Evolutionary conservation across 2,113 vertebrate genomes (phyloP), one percentile per base, ranked within the genome.

Genomic region (Cisticola juncidis): DNA sequence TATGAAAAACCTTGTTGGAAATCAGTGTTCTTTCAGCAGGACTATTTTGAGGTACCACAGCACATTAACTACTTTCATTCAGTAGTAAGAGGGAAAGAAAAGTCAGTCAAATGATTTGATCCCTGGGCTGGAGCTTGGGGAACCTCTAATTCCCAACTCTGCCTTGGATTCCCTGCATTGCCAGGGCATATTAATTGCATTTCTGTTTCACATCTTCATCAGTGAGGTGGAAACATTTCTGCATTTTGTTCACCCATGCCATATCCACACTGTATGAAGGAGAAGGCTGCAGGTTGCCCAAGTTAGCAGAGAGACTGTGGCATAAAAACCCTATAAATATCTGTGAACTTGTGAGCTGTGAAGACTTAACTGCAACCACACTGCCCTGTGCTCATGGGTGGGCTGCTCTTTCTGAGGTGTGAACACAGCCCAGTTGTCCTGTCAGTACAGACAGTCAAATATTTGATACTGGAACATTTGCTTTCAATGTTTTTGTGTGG

Each of bases 41-140:
- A 1, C n/a, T 68, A 4, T 29, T 73, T 33, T 53, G 35, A 47
- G 40, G n/a, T 66, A 50, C 20, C 33, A 31, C 26, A 54, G 21
- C 15, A 22, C 22, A 15, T 12, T n/a, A 35, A 35, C 60, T 53
- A 9, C 33, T 33, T 70, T 70, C 44, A 80, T 22, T 28, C 19
- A 70, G 50, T 47, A 64, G 44, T 15, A 47, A 35, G 68, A 56
- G 74, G 19, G 42, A 78, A 45, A 85, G 35, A 36, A 88, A 86
- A 70, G 3, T 18, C 23, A 48, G 38, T 12, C 0, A 4, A 65
- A 35, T 38, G 35, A 35, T 92, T 92, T 0, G 0, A 12, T 54
- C 33, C 16, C 51, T 73, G 14, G 9, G 8, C 36, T 69, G 53
- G 19, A 33, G 18, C 36, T 80, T 65, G 28, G 14, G 18, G 26